Conservation (phyloP, 2,113 vertebrate species). For the Nematolebias whitei region DNA sequence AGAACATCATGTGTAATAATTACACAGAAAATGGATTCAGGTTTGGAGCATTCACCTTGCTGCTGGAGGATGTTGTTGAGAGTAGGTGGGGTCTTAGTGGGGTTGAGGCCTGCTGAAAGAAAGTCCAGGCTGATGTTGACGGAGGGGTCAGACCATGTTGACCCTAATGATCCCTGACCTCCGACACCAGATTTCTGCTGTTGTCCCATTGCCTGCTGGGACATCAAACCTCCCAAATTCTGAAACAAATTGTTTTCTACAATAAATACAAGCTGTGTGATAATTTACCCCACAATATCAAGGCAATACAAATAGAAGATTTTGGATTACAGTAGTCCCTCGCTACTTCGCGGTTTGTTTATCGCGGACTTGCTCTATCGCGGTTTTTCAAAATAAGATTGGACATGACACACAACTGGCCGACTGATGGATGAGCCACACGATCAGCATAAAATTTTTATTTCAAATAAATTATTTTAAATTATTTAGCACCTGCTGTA, state of each 20-base stretch:
- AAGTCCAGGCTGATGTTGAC: slow-evolving; percentile 99
- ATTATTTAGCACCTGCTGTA: too few relatives aligned
- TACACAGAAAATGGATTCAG: background rate
- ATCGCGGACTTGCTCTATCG: too few relatives aligned
- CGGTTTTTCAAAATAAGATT: too few relatives aligned
- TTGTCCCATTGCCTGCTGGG: slow-evolving; percentile 76
- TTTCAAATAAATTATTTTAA: too few relatives aligned
- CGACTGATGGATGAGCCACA: too few relatives aligned
- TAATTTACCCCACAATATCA: background rate
- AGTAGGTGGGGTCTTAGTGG: slow-evolving; percentile 90
- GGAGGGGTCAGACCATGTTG: slow-evolving; percentile 98
- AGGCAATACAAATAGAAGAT: background rate
- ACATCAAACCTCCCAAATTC: slow-evolving; percentile 83
- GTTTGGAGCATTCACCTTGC: slow-evolving; percentile 83
- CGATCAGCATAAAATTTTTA: too few relatives aligned
- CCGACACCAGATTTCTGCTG: slow-evolving; percentile 81
- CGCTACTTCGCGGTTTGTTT: too few relatives aligned
- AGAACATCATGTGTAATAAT: too few relatives aligned
- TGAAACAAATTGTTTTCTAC: slow-evolving; percentile 52
- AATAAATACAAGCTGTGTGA: background rate
- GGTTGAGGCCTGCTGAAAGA: slow-evolving; percentile 92
- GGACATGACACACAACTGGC: too few relatives aligned
- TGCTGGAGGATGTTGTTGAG: slow-evolving; percentile 96
- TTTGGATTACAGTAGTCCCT: too few relatives aligned
- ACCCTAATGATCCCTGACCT: slow-evolving; percentile 86